Conservation (phyloP, 2,888 invertebrate species). For the Cynaeus angustus region DNA sequence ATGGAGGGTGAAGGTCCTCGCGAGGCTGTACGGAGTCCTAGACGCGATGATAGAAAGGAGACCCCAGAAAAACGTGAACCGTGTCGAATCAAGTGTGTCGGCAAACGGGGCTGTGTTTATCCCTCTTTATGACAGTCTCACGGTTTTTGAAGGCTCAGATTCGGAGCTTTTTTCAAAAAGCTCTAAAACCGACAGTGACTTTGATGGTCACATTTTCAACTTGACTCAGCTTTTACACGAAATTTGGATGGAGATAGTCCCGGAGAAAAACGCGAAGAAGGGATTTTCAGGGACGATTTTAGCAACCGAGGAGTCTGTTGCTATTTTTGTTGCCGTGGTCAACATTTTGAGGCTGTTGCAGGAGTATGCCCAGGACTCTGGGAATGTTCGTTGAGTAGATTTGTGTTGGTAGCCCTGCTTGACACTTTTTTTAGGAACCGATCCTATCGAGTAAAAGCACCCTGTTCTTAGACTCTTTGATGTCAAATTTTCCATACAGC, state of each 20-base stretch:
- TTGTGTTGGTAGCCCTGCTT: neutral
- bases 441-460: no score
- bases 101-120: no score
- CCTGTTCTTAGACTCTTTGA: slow-evolving; percentile 74
- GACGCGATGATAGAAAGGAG: slow-evolving; percentile 59
- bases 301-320: slow-evolving; percentile 76
- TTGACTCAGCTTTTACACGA: slow-evolving; percentile 87
- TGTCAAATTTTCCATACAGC: slow-evolving; percentile 76
- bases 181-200: slow-evolving; percentile 51
- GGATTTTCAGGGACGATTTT: slow-evolving; percentile 67
- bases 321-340: slow-evolving; percentile 77
- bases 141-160: neutral
- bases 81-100: neutral
- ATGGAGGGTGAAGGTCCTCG: slow-evolving; percentile 86
- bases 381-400: slow-evolving; percentile 55
- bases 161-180: neutral
- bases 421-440: no score
- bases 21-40: slow-evolving; percentile 80
- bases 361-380: slow-evolving; percentile 8
- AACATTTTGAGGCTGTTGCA: slow-evolving; percentile 76
- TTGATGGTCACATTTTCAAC: slow-evolving; percentile 78
- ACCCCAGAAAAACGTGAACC: no score
- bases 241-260: slow-evolving; percentile 88
- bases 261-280: slow-evolving; percentile 63
- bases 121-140: no score